A percentile compares a stretch with the other conserved stretches of the same genome.
phyloP scores from a whole-genome alignment of 30 jellyfish, hydroid and myxozoan genomes.

The Euphysa ruthae region DNA sequence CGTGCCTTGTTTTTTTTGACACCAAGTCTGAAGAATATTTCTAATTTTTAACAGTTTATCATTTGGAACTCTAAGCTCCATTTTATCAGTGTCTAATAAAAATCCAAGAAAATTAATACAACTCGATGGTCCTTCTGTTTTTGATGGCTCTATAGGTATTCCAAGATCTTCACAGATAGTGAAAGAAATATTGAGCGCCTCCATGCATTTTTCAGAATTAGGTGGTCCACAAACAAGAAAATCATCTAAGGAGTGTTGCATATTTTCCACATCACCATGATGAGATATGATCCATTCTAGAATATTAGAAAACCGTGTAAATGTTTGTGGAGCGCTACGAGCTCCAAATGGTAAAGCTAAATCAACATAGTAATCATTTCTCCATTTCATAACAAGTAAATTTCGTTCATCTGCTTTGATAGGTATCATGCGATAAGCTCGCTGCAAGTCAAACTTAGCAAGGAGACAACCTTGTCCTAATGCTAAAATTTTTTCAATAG shows the following conservation, averaged over 20 bases:
- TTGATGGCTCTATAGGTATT: conserved; percentile 34
- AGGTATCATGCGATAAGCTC: conserved; percentile 39
- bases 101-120: conserved; percentile 33
- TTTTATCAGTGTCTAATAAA: conserved; percentile 16
- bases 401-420: conserved; percentile 4
- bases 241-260: conserved; percentile 44
- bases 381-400: conserved; percentile 44
- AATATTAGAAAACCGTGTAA: conserved; percentile 50
- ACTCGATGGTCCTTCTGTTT: conserved; percentile 62
- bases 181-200: not conserved
- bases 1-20: conserved; percentile 10
- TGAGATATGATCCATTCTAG: conserved; percentile 30
- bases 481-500: conserved; percentile 12
- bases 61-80: conserved; percentile 29
- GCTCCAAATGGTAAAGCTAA: conserved; percentile 68
- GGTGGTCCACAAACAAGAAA: conserved; percentile 19
- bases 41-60: conserved; percentile 29
- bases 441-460: conserved; percentile 33
- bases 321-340: conserved; percentile 56
- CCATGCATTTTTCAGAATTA: conserved; percentile 8
- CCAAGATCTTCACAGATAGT: conserved; percentile 34
- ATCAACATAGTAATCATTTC: conserved; percentile 41
- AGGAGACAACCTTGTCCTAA: conserved; percentile 37
- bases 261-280: not conserved
- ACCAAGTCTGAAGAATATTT: conserved; percentile 21